Base-by-base conservation (phyloP, 2,888 invertebrate species). In the Callosobruchus maculatus region DNA sequence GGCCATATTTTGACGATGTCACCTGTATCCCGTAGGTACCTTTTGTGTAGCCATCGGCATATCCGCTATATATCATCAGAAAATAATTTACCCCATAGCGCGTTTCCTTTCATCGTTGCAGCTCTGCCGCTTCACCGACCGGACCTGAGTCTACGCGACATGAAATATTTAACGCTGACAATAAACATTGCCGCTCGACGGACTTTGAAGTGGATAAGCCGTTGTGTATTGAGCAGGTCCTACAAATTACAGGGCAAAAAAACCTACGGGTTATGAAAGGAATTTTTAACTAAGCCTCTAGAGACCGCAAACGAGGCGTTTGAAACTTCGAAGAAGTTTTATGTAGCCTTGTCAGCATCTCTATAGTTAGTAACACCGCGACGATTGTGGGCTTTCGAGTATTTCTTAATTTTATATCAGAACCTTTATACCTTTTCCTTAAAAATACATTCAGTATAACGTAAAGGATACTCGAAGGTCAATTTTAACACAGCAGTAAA, bases 81-180 rank as follows among this genome's bases (percentile, higher is more conserved):
- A 49, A 49, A 49, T 49, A 49, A 49, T 49, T 49, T 18, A 49
- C 49, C 49, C 49, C 49, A 18, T 49, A 13, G 5, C 4, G 2
- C 26, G 49, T 49, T 49, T 49, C 49, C 49, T 49, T 49, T 49
- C 49, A 49, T 49, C 49, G 9, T 49, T 18, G 72, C 74, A 72
- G 74, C 21, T 66, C 68, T 30, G 49, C 49, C 49, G 49, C 49
- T 18, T 49, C 49, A 18, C 49, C 49, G 49, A 49, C 49, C 49
- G 71, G 71, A 73, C 73, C 73, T 73, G 74, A 71, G 80, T 80
- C 82, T 81, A 83, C 81, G 82, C 84, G 85, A 85, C 86, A 86
- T 86, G 86, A 85, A 86, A 86, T 85, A 86, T 85, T 86, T 85
- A 84, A 85, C 85, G 84, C 82, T 83, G 81, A 82, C 83, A 84